A percentile compares a stretch with the other conserved stretches of the same genome.
These are phyloP conservation scores for Cervus canadensis DNA, from an alignment of 2,113 vertebrate species.

Conservation along the genomic window DNA sequence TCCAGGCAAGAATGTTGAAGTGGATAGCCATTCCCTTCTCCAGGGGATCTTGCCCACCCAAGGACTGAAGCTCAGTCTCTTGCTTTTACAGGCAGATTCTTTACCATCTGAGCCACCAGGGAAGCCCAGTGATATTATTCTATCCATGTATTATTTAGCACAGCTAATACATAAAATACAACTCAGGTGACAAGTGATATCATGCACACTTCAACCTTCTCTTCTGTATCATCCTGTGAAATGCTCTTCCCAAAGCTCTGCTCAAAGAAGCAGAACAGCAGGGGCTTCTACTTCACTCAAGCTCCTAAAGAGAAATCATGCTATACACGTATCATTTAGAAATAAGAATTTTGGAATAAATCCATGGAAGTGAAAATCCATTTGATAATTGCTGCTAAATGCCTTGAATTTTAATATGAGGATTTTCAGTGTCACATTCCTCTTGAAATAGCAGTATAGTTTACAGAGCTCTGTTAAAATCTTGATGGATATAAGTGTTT, in stretches of 20 bases:
- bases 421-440: neutral
- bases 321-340: neutral
- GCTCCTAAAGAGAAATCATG: neutral
- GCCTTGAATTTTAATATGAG: slow-evolving; percentile 11
- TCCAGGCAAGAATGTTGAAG: neutral
- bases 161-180: neutral
- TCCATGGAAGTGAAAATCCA: slow-evolving; percentile 36
- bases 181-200: neutral
- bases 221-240: slow-evolving; percentile 12
- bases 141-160: neutral
- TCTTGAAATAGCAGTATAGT: neutral
- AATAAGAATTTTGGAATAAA: slow-evolving; percentile 15
- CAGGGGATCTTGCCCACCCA: neutral
- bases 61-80: neutral
- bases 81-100: neutral
- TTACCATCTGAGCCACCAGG: neutral
- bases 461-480: neutral
- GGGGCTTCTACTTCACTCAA: neutral
- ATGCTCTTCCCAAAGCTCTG: neutral
- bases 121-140: neutral
- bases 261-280: neutral
- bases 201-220: neutral
- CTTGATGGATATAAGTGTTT: neutral
- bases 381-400: slow-evolving; percentile 34
- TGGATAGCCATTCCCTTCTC: neutral